Evolutionary conservation across 2,888 invertebrate genomes (phyloP).

Genomic region (Meteorus colon): DNA sequence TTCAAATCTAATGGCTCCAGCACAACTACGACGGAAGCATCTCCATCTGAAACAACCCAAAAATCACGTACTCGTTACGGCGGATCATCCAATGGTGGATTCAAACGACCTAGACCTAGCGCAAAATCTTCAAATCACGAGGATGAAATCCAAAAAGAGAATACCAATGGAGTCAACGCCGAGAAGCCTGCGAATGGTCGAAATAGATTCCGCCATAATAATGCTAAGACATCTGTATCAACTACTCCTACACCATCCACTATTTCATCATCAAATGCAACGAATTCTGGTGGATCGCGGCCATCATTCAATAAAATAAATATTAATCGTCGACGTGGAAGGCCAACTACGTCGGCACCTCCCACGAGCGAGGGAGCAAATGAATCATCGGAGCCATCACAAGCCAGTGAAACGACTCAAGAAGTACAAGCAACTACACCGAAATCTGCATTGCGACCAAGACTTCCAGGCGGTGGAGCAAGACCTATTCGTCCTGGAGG

Average conservation of each 20-base stretch:
- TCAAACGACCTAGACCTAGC: conserved; percentile 64
- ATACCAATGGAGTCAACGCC: conserved; percentile 57
- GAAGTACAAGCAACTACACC: conserved; percentile 48
- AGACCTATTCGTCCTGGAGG: conserved; percentile 79
- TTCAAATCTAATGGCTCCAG: conserved; percentile 63
- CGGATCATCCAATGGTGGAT: conserved; percentile 56
- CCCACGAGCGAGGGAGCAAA: conserved; percentile 56
- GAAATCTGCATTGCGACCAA: conserved; percentile 54
- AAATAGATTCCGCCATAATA: conserved; percentile 63
- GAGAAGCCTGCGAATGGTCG: conserved; percentile 61
- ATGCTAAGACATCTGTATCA: conserved; percentile 53
- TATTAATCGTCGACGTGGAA: conserved; percentile 63
- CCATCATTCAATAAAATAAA: conserved; percentile 66
- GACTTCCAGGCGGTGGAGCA: conserved; percentile 70
- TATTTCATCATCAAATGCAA: conserved; percentile 48
- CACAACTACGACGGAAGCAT: conserved; percentile 58
- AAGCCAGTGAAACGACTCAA: conserved; percentile 37
- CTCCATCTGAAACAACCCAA: conserved; percentile 58
- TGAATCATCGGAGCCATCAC: conserved; percentile 53
- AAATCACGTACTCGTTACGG: conserved; percentile 65
- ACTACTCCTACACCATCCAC: conserved; percentile 54
- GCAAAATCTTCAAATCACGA: conserved; percentile 61
- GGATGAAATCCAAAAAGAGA: conserved; percentile 65
- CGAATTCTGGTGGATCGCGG: conserved; percentile 55
- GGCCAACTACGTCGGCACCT: conserved; percentile 61